Conservation (phyloP, 2,113 vertebrate species). For the Odontesthes bonariensis region DNA sequence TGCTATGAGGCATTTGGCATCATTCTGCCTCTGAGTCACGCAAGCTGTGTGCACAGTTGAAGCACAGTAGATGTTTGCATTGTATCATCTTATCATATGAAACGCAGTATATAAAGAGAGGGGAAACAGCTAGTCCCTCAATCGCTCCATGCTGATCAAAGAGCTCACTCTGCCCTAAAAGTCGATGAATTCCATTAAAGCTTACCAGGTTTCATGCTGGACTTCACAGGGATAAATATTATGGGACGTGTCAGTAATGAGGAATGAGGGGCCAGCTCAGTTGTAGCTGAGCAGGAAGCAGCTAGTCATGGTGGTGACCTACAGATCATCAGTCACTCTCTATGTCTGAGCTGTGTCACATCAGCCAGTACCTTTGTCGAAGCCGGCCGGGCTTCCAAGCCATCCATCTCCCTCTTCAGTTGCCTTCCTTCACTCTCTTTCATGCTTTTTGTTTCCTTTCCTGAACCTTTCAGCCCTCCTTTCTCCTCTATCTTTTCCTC, state of each 20-base stretch:
- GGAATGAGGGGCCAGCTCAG: constrained; percentile 55
- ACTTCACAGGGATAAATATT: constrained; percentile 74
- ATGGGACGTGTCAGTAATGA: constrained; percentile 74
- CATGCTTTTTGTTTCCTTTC: constrained; percentile 32
- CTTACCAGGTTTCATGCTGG: constrained; percentile 66
- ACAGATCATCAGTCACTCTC: constrained; percentile 70
- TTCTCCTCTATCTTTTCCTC: constrained; percentile 38
- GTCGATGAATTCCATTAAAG: constrained; percentile 59
- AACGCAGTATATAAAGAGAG: constrained; percentile 12
- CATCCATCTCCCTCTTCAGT: constrained; percentile 62
- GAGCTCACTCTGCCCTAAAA: constrained; percentile 57
- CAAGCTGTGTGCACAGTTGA: constrained; percentile 1
- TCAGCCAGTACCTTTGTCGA: constrained; percentile 58
- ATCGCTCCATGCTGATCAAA: constrained; percentile 60
- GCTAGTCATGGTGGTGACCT: constrained; percentile 67
- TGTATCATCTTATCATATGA: constrained; percentile 36
- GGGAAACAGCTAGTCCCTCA: constrained; percentile 47
- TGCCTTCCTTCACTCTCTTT: constrained; percentile 1
- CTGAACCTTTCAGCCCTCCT: constrained; percentile 15
- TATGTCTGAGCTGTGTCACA: constrained; percentile 54
- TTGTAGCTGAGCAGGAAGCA: constrained; percentile 66
- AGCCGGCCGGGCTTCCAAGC: constrained; percentile 31
- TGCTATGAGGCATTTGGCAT: constrained; percentile 39
- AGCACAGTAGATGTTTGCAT: constrained; percentile 11
- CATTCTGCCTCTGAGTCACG: constrained; percentile 9